These are phyloP conservation scores for Oceanodroma tethys DNA, from an alignment of 2,113 vertebrate genomes.

Conservation along the genomic window DNA sequence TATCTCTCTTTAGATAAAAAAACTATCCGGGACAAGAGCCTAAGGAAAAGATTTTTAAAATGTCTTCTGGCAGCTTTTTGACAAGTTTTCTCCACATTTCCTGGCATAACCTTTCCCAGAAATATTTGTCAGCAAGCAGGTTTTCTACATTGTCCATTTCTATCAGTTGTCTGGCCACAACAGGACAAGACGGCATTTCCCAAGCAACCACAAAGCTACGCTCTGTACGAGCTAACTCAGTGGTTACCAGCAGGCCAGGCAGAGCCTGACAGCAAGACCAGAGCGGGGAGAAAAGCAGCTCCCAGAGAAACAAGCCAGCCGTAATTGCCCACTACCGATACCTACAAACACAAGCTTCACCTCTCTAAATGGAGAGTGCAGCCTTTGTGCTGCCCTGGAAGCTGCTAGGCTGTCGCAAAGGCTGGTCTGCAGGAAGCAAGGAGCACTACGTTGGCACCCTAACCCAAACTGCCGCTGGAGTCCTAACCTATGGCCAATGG, in stretches of 20 bases:
- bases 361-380: not conserved
- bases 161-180: not conserved
- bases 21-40: not conserved
- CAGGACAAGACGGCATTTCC: not conserved
- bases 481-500: not conserved
- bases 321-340: not conserved
- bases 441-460: not conserved
- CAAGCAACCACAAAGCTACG: not conserved
- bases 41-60: not conserved
- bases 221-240: not conserved
- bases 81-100: not conserved
- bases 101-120: not conserved
- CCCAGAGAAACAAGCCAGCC: not conserved
- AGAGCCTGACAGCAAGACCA: not conserved
- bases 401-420: not conserved
- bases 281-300: not conserved
- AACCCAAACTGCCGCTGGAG: not conserved
- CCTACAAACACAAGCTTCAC: not conserved
- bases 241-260: not conserved
- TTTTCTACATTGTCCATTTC: not conserved
- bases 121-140: not conserved
- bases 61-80: slow-evolving; percentile 10
- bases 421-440: not conserved
- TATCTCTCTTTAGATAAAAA: not conserved
- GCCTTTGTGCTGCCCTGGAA: not conserved